Evolutionary conservation across 2,888 invertebrate genomes (phyloP), one percentile per base, ranked within the genome.

Genomic region (Amiota communis): DNA sequence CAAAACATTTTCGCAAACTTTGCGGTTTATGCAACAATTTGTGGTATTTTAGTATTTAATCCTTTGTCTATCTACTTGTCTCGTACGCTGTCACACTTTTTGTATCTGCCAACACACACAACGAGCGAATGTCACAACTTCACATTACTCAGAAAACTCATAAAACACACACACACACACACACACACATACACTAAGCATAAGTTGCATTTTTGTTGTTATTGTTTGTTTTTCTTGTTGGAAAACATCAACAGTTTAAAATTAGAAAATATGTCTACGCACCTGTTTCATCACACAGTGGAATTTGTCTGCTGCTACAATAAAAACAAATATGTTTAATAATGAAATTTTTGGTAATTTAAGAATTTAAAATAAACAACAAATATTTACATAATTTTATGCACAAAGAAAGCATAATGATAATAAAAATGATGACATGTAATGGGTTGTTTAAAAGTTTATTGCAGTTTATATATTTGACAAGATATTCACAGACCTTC

Each of bases 31-130:
- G 83, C 81, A 83, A 83, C 86, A 83, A 83, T 83, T 83, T 83
- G 83, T 80, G 86, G 86, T 80, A 83, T 85, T 83, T 85, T 84
- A 85, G 84, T 81, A 81, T 84, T 84, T 85, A 83, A 83, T 85
- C 86, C 83, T 77, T 83, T 70, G 83, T 83, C 83, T 83, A 83
- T 84, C 84, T 84, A 79, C 83, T 83, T 82, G 84, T 83, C 82
- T 79, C 79, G 83, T 36, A 4, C 36, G 36, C 36, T 36, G 36
- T 36, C 36, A 4, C 36, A 36, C 36, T 36, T 36, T 36, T 36
- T 36, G 36, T 36, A 36, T 2, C 36, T 59, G 59, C 6, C 59
- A 59, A 36, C 36, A 36, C 6, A 36, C 36, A 36, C 6, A 36
- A 36, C 36, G 20, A 20, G 59, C 59, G 59, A 59, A 59, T 59